These are phyloP conservation scores for Etheostoma spectabile DNA, from an alignment of 2,113 vertebrate species.

Conservation along the genomic window DNA sequence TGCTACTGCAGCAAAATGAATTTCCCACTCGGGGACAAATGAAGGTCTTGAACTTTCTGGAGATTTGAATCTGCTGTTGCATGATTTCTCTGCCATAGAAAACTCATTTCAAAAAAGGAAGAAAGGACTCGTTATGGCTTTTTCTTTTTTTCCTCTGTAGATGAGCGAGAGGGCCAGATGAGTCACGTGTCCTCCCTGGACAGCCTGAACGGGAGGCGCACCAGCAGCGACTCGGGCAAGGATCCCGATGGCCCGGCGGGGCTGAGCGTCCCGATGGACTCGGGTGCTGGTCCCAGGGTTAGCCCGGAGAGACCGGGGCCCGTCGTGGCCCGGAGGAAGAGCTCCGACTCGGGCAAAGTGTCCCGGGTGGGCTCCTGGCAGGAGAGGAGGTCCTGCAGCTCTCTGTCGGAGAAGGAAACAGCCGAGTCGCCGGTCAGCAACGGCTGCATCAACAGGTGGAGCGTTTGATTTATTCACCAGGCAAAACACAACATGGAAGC, in stretches of 20 bases:
- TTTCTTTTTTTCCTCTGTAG: slow-evolving; percentile 49
- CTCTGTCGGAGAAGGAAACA: slow-evolving; percentile 72
- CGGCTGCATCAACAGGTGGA: slow-evolving; percentile 72
- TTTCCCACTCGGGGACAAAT: too few relatives aligned
- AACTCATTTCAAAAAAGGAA: neutral
- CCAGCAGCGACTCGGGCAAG: slow-evolving; percentile 75
- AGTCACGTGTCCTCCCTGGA: slow-evolving; percentile 82
- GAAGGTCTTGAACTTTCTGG: too few relatives aligned
- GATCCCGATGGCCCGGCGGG: slow-evolving; percentile 49
- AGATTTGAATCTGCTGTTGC: too few relatives aligned
- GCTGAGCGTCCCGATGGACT: slow-evolving; percentile 14
- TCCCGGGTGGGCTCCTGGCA: slow-evolving; percentile 55
- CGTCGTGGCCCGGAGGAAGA: slow-evolving; percentile 63
- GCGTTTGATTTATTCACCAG: too few relatives aligned
- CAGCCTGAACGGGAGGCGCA: slow-evolving; percentile 78
- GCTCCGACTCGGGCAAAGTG: slow-evolving; percentile 60
- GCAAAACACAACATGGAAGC: too few relatives aligned
- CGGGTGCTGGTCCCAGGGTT: neutral
- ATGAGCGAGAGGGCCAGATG: slow-evolving; percentile 75
- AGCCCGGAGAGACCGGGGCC: slow-evolving; percentile 62
- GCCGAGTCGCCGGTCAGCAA: slow-evolving; percentile 56
- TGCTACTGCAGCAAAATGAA: too few relatives aligned
- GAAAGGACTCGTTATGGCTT: neutral
- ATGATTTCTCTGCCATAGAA: too few relatives aligned
- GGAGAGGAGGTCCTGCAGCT: slow-evolving; percentile 72